These are phyloP conservation scores for Diabrotica virgifera DNA, from an alignment of 1,140 invertebrate genomes.

Conservation along the genomic window DNA sequence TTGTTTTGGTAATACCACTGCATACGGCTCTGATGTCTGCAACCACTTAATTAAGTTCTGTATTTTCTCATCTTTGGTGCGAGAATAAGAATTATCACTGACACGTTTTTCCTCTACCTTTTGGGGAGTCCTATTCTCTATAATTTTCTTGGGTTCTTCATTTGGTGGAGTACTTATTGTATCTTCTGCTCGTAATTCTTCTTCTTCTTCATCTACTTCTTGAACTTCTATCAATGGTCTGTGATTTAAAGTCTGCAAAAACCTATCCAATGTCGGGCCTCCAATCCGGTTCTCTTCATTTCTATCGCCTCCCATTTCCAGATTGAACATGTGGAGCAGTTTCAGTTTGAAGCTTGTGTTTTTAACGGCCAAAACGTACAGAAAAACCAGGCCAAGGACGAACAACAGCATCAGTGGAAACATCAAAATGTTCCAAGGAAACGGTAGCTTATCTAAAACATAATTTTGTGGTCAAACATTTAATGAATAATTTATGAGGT, in stretches of 20 bases:
- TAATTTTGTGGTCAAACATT: constrained; percentile 4
- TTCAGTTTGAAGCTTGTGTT: constrained; percentile 25
- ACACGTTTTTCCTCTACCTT: background rate
- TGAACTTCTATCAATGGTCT: constrained; percentile 27
- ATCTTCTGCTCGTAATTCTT: too few species aligned
- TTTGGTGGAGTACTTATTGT: background rate
- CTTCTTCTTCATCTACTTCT: too few species aligned
- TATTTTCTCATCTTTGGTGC: background rate
- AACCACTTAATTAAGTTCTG: too few species aligned
- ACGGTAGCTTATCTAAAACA: constrained; percentile 26
- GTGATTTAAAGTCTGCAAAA: constrained; percentile 11
- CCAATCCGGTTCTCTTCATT: background rate
- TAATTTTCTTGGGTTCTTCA: background rate
- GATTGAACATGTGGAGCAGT: constrained; percentile 21
- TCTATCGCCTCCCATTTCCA: constrained; percentile 15
- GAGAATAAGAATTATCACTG: background rate
- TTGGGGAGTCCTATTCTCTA: background rate
- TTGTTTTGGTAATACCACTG: too few species aligned
- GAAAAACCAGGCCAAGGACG: constrained; percentile 12
- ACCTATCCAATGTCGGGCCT: constrained; percentile 12
- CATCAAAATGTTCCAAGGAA: constrained; percentile 22
- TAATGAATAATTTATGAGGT: too few species aligned
- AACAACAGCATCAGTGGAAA: constrained; percentile 30
- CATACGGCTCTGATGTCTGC: too few species aligned
- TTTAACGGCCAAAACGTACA: constrained; percentile 10